A percentile compares a stretch with the other conserved stretches of the same genome.
phyloP scores from a whole-genome alignment of 2,113 vertebrate species.

The Otus sunia region DNA sequence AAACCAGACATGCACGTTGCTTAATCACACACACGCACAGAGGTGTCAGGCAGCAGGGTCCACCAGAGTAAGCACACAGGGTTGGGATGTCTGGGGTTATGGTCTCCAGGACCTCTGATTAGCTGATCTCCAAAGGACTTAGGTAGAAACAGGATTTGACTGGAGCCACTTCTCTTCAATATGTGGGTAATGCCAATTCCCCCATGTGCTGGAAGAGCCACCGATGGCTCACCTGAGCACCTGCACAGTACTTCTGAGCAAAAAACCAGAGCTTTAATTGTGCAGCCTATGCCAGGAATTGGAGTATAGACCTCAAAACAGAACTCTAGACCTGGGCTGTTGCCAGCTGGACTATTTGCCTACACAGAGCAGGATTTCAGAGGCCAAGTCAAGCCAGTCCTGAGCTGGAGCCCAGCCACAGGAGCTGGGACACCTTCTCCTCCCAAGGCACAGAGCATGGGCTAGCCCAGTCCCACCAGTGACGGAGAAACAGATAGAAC shows the following conservation, averaged over 20 bases:
- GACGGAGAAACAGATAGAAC: background rate
- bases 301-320: background rate
- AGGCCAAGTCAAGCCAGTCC: background rate
- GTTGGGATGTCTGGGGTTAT: background rate
- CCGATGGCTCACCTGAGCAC: background rate
- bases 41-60: background rate
- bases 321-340: background rate
- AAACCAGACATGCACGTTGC: accelerated
- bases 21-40: background rate
- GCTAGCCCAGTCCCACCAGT: background rate
- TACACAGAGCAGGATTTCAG: background rate
- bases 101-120: background rate
- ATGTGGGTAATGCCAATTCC: accelerated
- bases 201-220: background rate
- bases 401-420: background rate
- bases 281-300: background rate
- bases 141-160: background rate
- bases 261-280: background rate
- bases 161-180: background rate
- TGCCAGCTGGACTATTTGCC: background rate
- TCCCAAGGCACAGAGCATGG: background rate
- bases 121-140: background rate
- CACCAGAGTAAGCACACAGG: background rate
- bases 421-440: background rate
- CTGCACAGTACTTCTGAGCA: background rate